Base-by-base conservation (phyloP, 1,140 invertebrate genomes). In the Bombyx mori region DNA sequence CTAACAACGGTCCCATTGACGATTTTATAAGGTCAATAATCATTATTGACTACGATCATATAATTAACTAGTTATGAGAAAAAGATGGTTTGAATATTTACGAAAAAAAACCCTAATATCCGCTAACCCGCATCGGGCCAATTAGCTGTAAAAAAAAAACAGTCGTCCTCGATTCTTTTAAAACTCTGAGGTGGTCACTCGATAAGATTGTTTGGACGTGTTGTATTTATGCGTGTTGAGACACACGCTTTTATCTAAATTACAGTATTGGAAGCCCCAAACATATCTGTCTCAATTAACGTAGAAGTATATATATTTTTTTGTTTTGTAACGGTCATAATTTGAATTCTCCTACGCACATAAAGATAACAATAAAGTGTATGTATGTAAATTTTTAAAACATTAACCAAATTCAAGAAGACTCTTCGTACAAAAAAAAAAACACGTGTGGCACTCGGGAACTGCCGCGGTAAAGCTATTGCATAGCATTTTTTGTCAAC, bases 11-110 rank as follows among this genome's bases (percentile, higher is more conserved):
- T 72, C 51, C 69, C 70, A 86, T 84, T 86, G 77, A 84, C 70
- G 79, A 84, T 86, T 86, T 77, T 86, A 79, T 72, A 86, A 79
- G 79, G 75, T 75, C 79, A 82, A 84, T 86, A 80, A 77, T 78
- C 72, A 80, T 82, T 79, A 86, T 86, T 76, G 73, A 76, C 73
- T 75, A 62, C 77, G 75, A 86, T 82, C 71, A 68, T 79, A 82
- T 79, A 78, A 82, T 82, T 79, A 79, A 79, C 77, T 75, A 73
- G 76, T 79, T 75, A 76, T 56, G 57, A 52, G 57, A 57, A 66
- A 65, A 57, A 65, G 62, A 62, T 68, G 56, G 54, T 59, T 12
- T 42, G 44, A 26, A 47, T 56, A 47, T 57, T 57, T 50, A 57
- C 46, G 42, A 50, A 47, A 48, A 47, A 47, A 8, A 9, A n/a